Evolutionary conservation across 23 tunicate species (phyloP).

Genomic region (Phallusia fumigata): DNA sequence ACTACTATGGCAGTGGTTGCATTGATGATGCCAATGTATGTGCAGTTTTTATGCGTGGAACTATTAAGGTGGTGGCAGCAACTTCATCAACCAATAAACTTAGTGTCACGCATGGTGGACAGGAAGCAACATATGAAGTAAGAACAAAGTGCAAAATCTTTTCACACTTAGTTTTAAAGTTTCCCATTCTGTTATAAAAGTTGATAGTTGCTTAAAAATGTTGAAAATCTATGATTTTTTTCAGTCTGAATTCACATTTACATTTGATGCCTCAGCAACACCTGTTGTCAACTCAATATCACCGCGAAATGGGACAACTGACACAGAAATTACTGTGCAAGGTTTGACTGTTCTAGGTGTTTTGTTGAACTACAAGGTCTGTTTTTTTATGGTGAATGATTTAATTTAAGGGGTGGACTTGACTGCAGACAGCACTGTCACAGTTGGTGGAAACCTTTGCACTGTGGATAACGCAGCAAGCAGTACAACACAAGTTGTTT

Average conservation of each 20-base stretch:
- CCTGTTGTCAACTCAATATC: conserved; percentile 25
- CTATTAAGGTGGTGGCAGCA: conserved; percentile 30
- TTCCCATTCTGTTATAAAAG: too few species aligned
- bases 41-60: conserved; percentile 56
- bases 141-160: not conserved
- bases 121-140: not conserved
- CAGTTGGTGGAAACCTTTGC: conserved; percentile 20
- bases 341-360: not conserved
- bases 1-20: conserved; percentile 54
- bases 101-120: conserved; percentile 2
- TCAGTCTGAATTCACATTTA: not conserved
- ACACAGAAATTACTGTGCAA: conserved; percentile 9
- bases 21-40: conserved; percentile 20
- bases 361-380: not conserved
- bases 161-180: not conserved
- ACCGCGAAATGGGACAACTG: conserved; percentile 25
- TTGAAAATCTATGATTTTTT: not conserved
- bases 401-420: conserved; percentile 16
- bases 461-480: not conserved
- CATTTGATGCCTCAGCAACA: conserved; percentile 11
- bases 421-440: conserved; percentile 24
- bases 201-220: not conserved
- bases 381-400: not conserved
- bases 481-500: conserved; percentile 1
- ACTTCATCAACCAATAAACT: not conserved